Evolutionary conservation across 2,888 invertebrate genomes (phyloP).

Genomic region (Margaritifera margaritifera): DNA sequence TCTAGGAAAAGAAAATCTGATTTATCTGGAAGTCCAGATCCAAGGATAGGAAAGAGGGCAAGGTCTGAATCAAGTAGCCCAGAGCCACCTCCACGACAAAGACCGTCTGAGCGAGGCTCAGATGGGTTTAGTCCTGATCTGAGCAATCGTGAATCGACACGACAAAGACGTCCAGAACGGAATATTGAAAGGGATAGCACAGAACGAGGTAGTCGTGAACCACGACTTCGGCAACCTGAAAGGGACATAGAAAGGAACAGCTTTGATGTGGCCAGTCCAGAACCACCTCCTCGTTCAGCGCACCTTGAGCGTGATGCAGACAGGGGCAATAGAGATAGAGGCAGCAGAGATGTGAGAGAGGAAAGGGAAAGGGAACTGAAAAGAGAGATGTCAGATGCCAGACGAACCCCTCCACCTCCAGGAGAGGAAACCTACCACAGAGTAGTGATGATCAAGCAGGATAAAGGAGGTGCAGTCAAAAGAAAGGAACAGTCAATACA

Average conservation of each 20-base stretch:
- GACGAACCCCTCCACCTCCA: conserved; percentile 11
- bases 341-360: conserved; percentile 9
- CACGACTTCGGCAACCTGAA: no score
- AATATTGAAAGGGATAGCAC: no score
- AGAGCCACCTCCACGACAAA: not conserved
- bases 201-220: no score
- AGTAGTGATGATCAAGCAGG: conserved; percentile 16
- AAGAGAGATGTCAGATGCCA: not conserved
- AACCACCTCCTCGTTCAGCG: conserved; percentile 4
- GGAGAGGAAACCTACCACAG: conserved; percentile 13
- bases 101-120: no score
- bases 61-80: conserved; percentile 7
- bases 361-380: conserved; percentile 1
- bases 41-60: conserved; percentile 2
- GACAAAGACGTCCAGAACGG: no score
- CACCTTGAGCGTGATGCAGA: conserved; percentile 13
- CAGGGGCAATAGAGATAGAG: conserved; percentile 4
- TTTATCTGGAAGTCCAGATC: conserved; percentile 8
- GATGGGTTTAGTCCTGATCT: no score
- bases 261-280: no score
- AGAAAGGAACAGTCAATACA: not conserved
- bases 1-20: no score
- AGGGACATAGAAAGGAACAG: no score
- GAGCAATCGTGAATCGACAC: no score
- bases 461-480: conserved; percentile 3